These are phyloP conservation scores for Bedellia somnulentella DNA, from an alignment of 2,888 invertebrate species.

Conservation along the genomic window DNA sequence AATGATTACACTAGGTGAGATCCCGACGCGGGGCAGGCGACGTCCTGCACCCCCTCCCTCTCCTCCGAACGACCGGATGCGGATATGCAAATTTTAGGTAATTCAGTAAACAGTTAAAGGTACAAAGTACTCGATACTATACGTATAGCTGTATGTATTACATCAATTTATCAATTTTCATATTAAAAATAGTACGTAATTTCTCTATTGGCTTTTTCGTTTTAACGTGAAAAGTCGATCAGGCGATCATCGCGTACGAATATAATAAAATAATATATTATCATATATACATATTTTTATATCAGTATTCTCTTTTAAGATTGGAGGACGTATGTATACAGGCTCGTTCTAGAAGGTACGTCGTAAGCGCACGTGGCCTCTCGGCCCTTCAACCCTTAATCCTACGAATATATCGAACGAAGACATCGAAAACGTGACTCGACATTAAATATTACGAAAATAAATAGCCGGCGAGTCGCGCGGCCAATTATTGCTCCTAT, in stretches of 20 bases:
- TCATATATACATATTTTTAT: conserved; percentile 52
- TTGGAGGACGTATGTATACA: conserved; percentile 61
- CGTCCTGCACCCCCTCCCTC: conserved; percentile 11
- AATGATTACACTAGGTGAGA: conserved; percentile 52
- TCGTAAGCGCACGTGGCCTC: conserved; percentile 56
- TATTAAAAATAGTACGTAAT: conserved; percentile 57
- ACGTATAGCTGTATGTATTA: conserved; percentile 27
- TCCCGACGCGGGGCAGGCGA: conserved; percentile 51
- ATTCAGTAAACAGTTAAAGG: no score
- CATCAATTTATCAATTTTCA: conserved; percentile 55
- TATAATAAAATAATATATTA: conserved; percentile 31
- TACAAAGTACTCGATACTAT: no score
- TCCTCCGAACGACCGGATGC: conserved; percentile 39
- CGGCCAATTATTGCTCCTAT: conserved; percentile 59
- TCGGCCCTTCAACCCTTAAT: conserved; percentile 49
- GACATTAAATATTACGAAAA: conserved; percentile 61
- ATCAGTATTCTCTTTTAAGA: conserved; percentile 47
- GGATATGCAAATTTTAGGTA: conserved; percentile 57
- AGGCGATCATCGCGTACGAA: conserved; percentile 55
- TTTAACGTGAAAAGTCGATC: conserved; percentile 56
- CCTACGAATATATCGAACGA: conserved; percentile 56
- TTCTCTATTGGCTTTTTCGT: conserved; percentile 56
- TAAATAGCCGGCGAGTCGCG: conserved; percentile 59
- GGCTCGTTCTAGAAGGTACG: conserved; percentile 60
- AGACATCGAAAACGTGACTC: conserved; percentile 58